These are phyloP conservation scores for Serripes groenlandicus DNA, from an alignment of 2,888 invertebrate genomes.

Conservation along the genomic window DNA sequence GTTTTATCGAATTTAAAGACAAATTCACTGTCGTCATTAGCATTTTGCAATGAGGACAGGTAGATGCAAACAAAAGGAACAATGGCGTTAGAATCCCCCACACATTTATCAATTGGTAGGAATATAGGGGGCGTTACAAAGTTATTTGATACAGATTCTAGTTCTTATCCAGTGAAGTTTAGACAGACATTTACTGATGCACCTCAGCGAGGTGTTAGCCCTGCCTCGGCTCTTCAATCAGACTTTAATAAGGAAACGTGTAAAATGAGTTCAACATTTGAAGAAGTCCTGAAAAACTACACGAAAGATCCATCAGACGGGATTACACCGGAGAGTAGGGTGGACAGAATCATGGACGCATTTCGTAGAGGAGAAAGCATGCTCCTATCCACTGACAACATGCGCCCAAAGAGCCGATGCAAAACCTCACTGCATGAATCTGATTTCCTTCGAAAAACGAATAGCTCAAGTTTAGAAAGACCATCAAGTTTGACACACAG, in stretches of 20 bases:
- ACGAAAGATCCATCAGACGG: slow-evolving; percentile 10
- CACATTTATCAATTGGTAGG: slow-evolving; percentile 10
- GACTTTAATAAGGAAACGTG: background rate
- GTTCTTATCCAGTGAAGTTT: slow-evolving; percentile 15
- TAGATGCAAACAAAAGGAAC: background rate
- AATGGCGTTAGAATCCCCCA: slow-evolving; percentile 24
- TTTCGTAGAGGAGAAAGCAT: slow-evolving; percentile 53
- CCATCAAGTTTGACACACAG: slow-evolving; percentile 9
- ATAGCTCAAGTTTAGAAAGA: slow-evolving; percentile 8
- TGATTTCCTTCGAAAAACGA: background rate
- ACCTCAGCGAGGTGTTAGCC: background rate
- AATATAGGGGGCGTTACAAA: slow-evolving; percentile 23
- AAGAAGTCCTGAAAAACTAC: slow-evolving; percentile 51
- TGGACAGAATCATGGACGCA: slow-evolving; percentile 55
- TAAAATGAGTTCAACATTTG: slow-evolving; percentile 57
- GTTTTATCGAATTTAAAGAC: slow-evolving; percentile 2
- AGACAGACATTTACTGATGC: slow-evolving; percentile 20
- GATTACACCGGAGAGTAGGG: slow-evolving; percentile 6
- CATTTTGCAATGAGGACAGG: slow-evolving; percentile 1
- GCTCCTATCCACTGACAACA: slow-evolving; percentile 51
- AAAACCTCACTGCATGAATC: slow-evolving; percentile 36
- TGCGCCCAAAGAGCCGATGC: slow-evolving; percentile 53
- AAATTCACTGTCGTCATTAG: background rate
- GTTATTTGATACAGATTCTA: slow-evolving; percentile 19
- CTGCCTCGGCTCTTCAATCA: background rate